Base-by-base conservation (phyloP, 2,888 invertebrate species). In the Brachyptera putata region DNA sequence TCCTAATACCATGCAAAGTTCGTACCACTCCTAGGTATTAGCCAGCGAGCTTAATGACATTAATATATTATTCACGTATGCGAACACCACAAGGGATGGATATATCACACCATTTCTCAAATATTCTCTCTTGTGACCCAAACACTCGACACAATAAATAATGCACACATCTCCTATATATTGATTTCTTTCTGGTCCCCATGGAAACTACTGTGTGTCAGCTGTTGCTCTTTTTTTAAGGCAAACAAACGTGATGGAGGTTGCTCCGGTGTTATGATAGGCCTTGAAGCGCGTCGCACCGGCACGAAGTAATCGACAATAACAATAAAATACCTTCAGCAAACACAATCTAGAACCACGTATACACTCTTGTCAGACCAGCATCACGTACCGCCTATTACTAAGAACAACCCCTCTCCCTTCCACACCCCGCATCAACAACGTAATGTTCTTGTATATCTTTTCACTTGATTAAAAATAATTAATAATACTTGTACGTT, bases 61-160 rank as follows among this genome's bases (percentile, higher is more conserved):
- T 53, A 53, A 53, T 53, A 53, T 53, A 53, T 36, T 53, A 53
- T 36, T 53, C 53, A 53, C 53, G 34, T 53, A 50, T 50, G 14
- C 50, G 36, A 14, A 18, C 36, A 50, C 30, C 50, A 9, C 50
- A n/a, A 2, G 30, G 50, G 26, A n/a, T 16, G 36, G 21, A 34
- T 36, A 53, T 53, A 36, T 53, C 53, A 53, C 36, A 53, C 36
- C 46, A 46, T 46, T 46, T 46, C 24, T 13, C 22, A 46, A 46
- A 39, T 21, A n/a, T 3, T n/a, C 46, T 24, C 53, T 18, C 50
- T 26, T 7, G 50, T 26, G 50, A 50, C 50, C 34, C 5, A 18
- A n/a, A 22, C 22, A 22, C 11, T 46, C 22, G 46, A 3, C 46
- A 24, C 22, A 5, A 53, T 36, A 53, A 53, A 53, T 53, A 53